Evolutionary conservation across 2,888 invertebrate species (phyloP).

Genomic region (Hirtodrosophila alboralis): DNA sequence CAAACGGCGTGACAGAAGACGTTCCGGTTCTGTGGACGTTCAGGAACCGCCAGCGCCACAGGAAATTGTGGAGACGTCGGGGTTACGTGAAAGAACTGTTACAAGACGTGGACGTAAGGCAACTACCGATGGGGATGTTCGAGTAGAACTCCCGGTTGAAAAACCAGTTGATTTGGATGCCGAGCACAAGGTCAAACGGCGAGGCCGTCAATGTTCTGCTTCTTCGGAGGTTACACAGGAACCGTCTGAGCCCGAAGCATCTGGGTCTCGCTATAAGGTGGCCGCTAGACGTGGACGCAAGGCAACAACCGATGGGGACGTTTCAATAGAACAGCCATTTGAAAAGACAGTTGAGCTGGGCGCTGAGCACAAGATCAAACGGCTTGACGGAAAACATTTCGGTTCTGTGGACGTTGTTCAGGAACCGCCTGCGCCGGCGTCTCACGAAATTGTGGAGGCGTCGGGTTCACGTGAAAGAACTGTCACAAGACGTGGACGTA

Average conservation of each 20-base stretch:
- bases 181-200: constrained; percentile 14
- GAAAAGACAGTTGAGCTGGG: constrained; percentile 1
- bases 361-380: constrained; percentile 11
- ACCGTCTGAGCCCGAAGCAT: no score
- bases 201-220: constrained; percentile 33
- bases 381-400: constrained; percentile 50
- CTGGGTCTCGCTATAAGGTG: constrained; percentile 14
- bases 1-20: constrained; percentile 47
- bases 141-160: background rate
- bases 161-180: background rate
- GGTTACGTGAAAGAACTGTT: no score
- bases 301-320: constrained; percentile 13
- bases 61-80: no score
- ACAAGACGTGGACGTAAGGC: no score
- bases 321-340: background rate
- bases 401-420: constrained; percentile 15
- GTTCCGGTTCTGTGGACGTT: constrained; percentile 28
- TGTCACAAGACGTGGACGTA: constrained; percentile 34
- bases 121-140: no score
- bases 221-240: background rate
- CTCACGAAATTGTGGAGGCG: background rate
- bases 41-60: no score
- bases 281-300: constrained; percentile 36
- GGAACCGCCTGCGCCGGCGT: background rate
- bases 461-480: constrained; percentile 15